A percentile compares a stretch with the other conserved stretches of the same genome.
These are phyloP conservation scores for Carcharodon carcharias DNA, from an alignment of 2,797 vertebrate genomes.

Conservation along the genomic window DNA sequence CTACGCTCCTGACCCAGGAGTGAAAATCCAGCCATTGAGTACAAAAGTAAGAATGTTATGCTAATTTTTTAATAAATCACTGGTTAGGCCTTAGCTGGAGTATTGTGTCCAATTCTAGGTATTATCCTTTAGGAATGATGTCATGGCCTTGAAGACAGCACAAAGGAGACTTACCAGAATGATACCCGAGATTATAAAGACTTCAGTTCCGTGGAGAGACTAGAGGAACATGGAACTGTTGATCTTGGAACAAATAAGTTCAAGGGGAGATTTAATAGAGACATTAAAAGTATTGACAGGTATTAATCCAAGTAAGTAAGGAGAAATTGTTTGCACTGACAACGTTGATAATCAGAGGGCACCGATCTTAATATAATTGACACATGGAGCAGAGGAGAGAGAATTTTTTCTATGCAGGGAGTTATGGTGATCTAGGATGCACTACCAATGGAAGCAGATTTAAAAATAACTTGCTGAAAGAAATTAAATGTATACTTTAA, in stretches of 20 bases:
- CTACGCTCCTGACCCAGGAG: too few species aligned
- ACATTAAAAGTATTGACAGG: not conserved
- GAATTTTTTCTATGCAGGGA: too few species aligned
- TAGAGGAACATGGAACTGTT: not conserved
- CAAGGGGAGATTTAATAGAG: not conserved
- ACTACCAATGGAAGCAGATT: not conserved
- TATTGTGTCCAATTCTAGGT: not conserved
- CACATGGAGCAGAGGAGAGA: too few species aligned
- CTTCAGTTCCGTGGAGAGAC: not conserved
- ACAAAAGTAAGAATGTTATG: not conserved
- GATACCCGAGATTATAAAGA: not conserved
- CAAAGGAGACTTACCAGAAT: not conserved
- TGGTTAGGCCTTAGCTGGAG: not conserved
- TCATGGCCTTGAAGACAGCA: not conserved
- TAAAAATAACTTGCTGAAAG: not conserved
- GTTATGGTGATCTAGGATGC: not conserved
- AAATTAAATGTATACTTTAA: not conserved
- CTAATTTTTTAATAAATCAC: not conserved
- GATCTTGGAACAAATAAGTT: not conserved
- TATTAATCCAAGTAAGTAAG: not conserved
- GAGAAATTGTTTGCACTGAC: not conserved
- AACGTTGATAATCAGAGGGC: not conserved
- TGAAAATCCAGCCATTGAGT: not conserved
- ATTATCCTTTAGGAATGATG: not conserved
- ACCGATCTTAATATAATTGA: too few species aligned